Percentiles rank a stretch among this genome's conserved stretches.
phyloP scores from a whole-genome alignment of 2,113 vertebrate genomes.

The Macroglossus sobrinus region DNA sequence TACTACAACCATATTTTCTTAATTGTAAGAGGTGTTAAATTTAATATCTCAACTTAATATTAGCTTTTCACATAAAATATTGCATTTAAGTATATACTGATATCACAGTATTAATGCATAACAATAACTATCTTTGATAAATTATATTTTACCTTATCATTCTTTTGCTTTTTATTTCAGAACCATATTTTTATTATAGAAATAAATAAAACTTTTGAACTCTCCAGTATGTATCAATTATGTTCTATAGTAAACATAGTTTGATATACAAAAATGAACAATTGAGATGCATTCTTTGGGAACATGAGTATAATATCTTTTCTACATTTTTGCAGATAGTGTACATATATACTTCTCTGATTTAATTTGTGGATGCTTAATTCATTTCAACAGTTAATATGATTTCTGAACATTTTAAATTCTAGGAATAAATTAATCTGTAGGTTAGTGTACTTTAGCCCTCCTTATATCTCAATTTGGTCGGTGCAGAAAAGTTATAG shows the following conservation, averaged over 20 bases:
- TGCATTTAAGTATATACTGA: background rate
- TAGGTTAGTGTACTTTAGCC: background rate
- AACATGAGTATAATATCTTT: background rate
- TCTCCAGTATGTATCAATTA: background rate
- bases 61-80: background rate
- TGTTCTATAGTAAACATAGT: background rate
- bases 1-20: background rate
- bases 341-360: background rate
- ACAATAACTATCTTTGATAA: background rate
- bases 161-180: background rate
- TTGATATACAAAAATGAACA: background rate
- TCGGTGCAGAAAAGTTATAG: background rate
- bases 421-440: background rate
- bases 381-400: slow-evolving; percentile 56
- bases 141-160: background rate
- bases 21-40: background rate
- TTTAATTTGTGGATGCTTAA: slow-evolving; percentile 45
- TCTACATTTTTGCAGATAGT: background rate
- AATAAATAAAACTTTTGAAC: background rate
- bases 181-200: background rate
- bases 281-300: background rate
- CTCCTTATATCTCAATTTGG: background rate
- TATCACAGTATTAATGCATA: background rate
- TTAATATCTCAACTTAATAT: background rate
- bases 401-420: slow-evolving; percentile 34